Base-by-base conservation (phyloP, 2,797 vertebrate species). In the Gallinago nigripennis region DNA sequence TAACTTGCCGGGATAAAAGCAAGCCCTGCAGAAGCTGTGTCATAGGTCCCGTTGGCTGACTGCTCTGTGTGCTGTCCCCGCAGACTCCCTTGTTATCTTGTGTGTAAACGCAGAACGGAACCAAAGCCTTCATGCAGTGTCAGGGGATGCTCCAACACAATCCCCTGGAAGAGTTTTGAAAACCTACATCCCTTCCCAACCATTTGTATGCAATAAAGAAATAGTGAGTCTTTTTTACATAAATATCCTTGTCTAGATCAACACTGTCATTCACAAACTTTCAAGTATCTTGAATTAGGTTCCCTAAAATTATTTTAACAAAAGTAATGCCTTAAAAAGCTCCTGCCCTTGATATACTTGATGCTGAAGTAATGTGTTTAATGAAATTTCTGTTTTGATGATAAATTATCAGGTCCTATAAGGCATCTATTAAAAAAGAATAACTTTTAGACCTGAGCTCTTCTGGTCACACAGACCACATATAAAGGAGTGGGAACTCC, bases 1-100 rank as follows among this genome's bases (percentile, higher is more conserved):
- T 54, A 87, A 80, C 96, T 87, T 95, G 66, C 91, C 94, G 94
- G 91, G 94, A 96, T 97, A 96, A 98, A 97, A 97, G 92, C 54
- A 88, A 97, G 94, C 90, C 88, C 92, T 97, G 92, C 82, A 95
- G 69, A 96, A 96, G 94, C 85, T 88, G 69, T 86, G 87, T 94
- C 95, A 41, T 57, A 95, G 64, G 77, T 82, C 82, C 86, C 37
- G n/a, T 64, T 88, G 73, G 25, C 64, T 71, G 82, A 30, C 41
- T 84, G 35, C 56, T 90, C 80, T 46, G n/a, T 1, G 0, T 70
- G n/a, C 15, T 80, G 64, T 91, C 88, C 82, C 64, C 35, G 50
- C 30, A 69, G 75, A 68, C 58, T 71, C 50, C 31, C 72, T 76
- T 18, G 15, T 63, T 80, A 92, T 28, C 19, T 60, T 70, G 33